phyloP scores from a whole-genome alignment of 2,888 invertebrate species.

The Phaedon cochleariae region DNA sequence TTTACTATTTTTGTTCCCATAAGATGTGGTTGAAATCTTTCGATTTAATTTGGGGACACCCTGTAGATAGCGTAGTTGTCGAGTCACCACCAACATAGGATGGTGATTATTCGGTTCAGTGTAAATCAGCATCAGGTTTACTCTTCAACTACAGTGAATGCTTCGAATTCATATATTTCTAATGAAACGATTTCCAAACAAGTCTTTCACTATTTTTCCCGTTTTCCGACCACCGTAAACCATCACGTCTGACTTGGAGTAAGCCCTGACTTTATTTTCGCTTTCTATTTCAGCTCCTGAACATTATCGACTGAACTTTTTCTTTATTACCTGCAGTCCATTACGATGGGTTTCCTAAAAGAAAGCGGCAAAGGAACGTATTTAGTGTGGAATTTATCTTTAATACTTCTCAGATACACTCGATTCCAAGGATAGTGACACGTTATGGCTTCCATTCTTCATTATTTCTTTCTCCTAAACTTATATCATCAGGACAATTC shows the following conservation, averaged over 20 bases:
- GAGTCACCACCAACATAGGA: too few relatives aligned
- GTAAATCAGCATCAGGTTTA: too few relatives aligned
- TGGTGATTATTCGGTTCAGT: too few relatives aligned
- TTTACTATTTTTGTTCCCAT: too few relatives aligned
- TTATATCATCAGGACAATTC: too few relatives aligned
- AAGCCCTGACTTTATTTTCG: neutral
- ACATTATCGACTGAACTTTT: slow-evolving; percentile 6
- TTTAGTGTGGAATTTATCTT: slow-evolving; percentile 17
- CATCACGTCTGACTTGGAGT: neutral
- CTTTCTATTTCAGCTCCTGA: neutral
- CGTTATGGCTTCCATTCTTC: neutral
- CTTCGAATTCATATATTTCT: too few relatives aligned
- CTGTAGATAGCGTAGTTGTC: too few relatives aligned
- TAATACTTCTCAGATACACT: slow-evolving; percentile 10
- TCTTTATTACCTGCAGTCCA: slow-evolving; percentile 12
- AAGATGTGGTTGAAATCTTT: too few relatives aligned
- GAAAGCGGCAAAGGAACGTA: neutral
- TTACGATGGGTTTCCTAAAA: slow-evolving; percentile 11
- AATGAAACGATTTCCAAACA: too few relatives aligned
- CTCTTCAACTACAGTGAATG: too few relatives aligned
- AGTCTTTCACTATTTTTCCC: neutral
- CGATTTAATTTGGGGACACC: too few relatives aligned
- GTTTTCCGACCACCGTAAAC: neutral
- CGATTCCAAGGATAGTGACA: neutral
- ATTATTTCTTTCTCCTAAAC: neutral